Evolutionary conservation across 2,797 vertebrate genomes (phyloP).

Genomic region (Ambastaia sidthimunki): DNA sequence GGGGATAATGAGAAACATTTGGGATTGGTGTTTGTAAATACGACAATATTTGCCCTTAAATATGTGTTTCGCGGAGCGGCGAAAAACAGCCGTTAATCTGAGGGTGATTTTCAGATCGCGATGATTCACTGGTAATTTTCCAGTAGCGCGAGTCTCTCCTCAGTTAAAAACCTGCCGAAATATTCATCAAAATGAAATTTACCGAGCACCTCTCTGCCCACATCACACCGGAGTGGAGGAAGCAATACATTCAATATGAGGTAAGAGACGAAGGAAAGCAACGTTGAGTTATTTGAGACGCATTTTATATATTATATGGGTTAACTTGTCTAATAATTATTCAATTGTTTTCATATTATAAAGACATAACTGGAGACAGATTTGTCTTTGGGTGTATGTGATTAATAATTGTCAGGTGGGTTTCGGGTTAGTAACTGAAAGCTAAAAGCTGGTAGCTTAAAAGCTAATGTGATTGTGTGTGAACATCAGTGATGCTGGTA

Average conservation of each 20-base stretch:
- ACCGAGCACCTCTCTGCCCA: conserved; percentile 97
- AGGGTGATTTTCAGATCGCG: conserved; percentile 30
- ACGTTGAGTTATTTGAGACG: not conserved
- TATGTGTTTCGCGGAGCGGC: conserved; percentile 24
- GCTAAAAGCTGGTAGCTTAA: conserved; percentile 27
- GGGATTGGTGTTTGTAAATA: conserved; percentile 22
- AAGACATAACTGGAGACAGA: not conserved
- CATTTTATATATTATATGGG: not conserved
- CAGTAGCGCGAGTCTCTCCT: conserved; percentile 31
- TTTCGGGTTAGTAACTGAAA: not conserved
- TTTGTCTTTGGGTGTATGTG: not conserved
- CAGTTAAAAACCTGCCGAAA: conserved; percentile 7
- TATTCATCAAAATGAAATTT: conserved; percentile 89
- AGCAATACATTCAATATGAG: conserved; percentile 98
- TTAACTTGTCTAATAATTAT: not conserved
- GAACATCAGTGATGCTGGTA: conserved; percentile 14
- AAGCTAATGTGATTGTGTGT: conserved; percentile 15
- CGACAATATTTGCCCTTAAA: not conserved
- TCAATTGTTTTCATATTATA: not conserved
- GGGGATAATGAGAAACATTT: not conserved
- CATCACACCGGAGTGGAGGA: conserved; percentile 99
- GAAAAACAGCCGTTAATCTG: conserved; percentile 44
- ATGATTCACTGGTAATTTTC: conserved; percentile 53
- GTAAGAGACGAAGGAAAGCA: conserved; percentile 71
- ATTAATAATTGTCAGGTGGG: not conserved